These are phyloP conservation scores for Syrphus vitripennis DNA, from an alignment of 2,888 invertebrate species.

Conservation along the genomic window DNA sequence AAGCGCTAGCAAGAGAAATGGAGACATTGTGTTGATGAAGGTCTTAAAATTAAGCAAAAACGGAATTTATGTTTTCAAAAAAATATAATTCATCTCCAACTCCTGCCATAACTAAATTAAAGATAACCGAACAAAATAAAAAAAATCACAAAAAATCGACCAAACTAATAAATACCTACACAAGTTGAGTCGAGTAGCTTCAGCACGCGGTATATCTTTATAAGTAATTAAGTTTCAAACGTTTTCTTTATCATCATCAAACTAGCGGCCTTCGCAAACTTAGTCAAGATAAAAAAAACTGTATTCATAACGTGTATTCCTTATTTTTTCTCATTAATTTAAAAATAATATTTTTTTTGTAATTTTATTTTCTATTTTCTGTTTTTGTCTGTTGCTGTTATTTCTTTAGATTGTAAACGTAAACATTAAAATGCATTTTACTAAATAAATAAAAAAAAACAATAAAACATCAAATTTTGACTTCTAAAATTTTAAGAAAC, in stretches of 20 bases:
- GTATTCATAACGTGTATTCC: conserved; percentile 63
- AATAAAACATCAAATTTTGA: conserved; percentile 20
- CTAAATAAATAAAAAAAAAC: conserved; percentile 58
- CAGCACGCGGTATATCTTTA: conserved; percentile 42
- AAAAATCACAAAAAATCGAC: conserved; percentile 18
- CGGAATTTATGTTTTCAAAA: conserved; percentile 3
- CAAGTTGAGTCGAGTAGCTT: conserved; percentile 31
- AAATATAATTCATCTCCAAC: conserved; percentile 49
- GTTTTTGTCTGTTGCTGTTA: conserved; percentile 60
- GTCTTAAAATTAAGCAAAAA: conserved; percentile 21
- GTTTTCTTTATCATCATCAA: conserved; percentile 13
- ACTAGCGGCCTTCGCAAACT: conserved; percentile 22
- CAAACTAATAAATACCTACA: conserved; percentile 18
- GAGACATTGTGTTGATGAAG: conserved; percentile 7
- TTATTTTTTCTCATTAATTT: conserved; percentile 43
- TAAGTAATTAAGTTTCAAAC: conserved; percentile 12
- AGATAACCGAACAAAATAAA: conserved; percentile 21
- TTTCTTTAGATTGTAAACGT: conserved; percentile 64
- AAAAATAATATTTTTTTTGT: conserved; percentile 54
- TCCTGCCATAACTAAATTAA: conserved; percentile 67
- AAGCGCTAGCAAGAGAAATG: conserved; percentile 34
- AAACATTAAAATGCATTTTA: conserved; percentile 71
- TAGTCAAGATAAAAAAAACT: conserved; percentile 44
- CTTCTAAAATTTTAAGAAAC: conserved; percentile 15
- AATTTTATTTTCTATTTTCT: conserved; percentile 52